Base-by-base conservation (phyloP, 2,113 vertebrate species). In the Alethe diademata region DNA sequence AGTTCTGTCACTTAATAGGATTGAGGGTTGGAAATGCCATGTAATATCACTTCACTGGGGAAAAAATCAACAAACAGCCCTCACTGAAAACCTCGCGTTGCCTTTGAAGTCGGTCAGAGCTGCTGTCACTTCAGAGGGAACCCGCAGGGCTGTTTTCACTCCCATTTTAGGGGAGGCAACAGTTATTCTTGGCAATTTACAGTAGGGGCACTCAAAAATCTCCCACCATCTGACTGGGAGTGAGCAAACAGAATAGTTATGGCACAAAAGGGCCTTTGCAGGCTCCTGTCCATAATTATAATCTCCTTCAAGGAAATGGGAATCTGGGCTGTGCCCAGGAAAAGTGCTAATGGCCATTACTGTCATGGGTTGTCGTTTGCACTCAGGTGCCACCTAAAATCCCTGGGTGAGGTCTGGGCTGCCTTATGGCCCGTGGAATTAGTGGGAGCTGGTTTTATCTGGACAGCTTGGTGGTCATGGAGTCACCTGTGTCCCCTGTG, bases 11-110 rank as follows among this genome's bases (percentile, higher is more conserved):
- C 95, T 95, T 97, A 96, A 96, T 97, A 94, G 95, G 94, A 96
- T 96, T 96, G 96, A 96, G 90, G 88, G 92, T 96, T 96, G 93
- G 95, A 95, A 97, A 96, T 97, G 95, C 94, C 94, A 96, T 97
- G 96, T 95, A 94, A 95, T 97, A 97, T 96, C 95, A 96, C 88
- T 97, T 96, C 93, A 96, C 89, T 84, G 87, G 81, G 57, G 91
- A 93, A 95, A 94, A 95, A 93, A 96, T 96, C 96, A 97, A 94
- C 95, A 95, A 97, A 96, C 96, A 94, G 92, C 84, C 84, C 94
- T 95, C 72, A 42, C 78, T 91, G 53, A 91, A 93, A 96, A 65
- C 76, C 95, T 91, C 28, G 2, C 0, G 1, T 73, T 2, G 29
- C 78, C 90, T 97, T 96, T 97, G 95, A 97, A 95, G 93, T 96